Evolutionary conservation across 2,888 invertebrate genomes (phyloP), one percentile per base, ranked within the genome.

Genomic region (Tachina fera): DNA sequence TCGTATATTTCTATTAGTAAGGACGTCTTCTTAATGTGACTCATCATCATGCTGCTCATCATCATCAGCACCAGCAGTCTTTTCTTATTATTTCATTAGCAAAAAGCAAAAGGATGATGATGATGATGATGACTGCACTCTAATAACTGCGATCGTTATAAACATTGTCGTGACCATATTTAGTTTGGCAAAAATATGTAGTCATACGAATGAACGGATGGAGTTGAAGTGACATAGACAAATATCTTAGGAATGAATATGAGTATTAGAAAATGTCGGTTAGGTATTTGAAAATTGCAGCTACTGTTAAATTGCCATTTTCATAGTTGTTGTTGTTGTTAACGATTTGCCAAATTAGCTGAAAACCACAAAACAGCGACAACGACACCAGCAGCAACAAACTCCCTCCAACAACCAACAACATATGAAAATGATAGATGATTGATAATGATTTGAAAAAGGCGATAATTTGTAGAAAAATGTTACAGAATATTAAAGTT

Each of bases 271-370:
- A 82, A 81, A 87, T 86, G 83, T 87, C 71, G 86, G 86, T 85
- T 77, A 86, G 86, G 87, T 87, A 88, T 88, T 88, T 88, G 87
- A 87, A 88, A 88, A 88, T 88, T 88, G 87, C 87, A 71, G 87
- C 86, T 88, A 88, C 87, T 87, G 87, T 88, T 87, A 87, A 87
- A 88, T 88, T 88, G 84, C 87, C 83, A 74, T 86, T 86, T 86
- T 86, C 76, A 86, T 79, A 83, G 67, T 31, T 68, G 67, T 31
- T 6, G 76, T 49, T 83, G 83, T 83, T 86, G 86, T 86, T 86
- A 86, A 86, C 86, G 86, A 86, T 86, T 83, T 86, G 83, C 86
- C 79, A 86, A 86, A 86, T 86, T 86, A 86, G 86, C 65, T 72
- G 67, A 72, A 75, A 83, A 79, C 71, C 75, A 83, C 71, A 83